Evolutionary conservation across 2,797 vertebrate species (phyloP).

Genomic region (Crocodylus rhombifer): DNA sequence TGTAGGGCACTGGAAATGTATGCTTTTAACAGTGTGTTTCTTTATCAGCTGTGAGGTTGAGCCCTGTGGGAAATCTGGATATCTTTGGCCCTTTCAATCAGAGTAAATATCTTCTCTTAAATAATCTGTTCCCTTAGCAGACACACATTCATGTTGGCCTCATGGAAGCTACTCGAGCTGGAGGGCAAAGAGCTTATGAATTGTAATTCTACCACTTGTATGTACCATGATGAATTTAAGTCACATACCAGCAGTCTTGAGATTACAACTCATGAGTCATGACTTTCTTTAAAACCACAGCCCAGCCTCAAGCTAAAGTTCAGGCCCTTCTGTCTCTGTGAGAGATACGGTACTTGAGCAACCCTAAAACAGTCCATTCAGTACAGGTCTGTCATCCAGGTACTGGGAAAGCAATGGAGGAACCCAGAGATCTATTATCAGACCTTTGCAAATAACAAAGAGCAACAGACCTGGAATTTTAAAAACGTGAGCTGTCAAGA

Average conservation of each 20-base stretch:
- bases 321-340: slow-evolving; percentile 1
- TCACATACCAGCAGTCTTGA: neutral
- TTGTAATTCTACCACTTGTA: slow-evolving; percentile 1
- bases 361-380: neutral
- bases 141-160: neutral
- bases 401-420: neutral
- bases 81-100: slow-evolving; percentile 26
- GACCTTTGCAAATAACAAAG: too few relatives aligned
- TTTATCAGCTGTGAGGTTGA: neutral
- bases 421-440: accelerated
- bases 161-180: slow-evolving; percentile 12
- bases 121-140: slow-evolving; percentile 19
- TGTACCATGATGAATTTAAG: neutral
- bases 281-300: neutral
- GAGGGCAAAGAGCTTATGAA: slow-evolving; percentile 8
- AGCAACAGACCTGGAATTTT: too few relatives aligned
- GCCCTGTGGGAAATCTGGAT: slow-evolving; percentile 9
- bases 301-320: slow-evolving; percentile 20
- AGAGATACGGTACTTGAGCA: neutral
- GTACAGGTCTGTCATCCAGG: neutral
- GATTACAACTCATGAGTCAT: neutral
- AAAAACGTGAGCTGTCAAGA: neutral
- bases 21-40: neutral
- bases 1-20: neutral
- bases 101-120: slow-evolving; percentile 26